phyloP scores from a whole-genome alignment of 2,888 invertebrate genomes.

The Peribatodes rhomboidaria region DNA sequence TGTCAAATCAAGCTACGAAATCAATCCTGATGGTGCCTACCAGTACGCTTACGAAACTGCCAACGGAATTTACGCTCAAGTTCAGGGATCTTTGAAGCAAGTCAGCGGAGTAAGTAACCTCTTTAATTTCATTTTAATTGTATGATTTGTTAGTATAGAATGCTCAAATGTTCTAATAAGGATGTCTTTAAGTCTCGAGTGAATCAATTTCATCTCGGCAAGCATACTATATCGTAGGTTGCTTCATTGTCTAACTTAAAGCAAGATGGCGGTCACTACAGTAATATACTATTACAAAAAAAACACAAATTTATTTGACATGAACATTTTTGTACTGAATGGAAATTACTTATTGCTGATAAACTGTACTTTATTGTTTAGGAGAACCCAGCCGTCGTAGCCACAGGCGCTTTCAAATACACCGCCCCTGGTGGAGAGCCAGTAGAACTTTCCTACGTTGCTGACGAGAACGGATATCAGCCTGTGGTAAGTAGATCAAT shows the following conservation, averaged over 20 bases:
- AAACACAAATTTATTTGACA: too few relatives aligned
- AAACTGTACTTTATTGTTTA: slow-evolving; percentile 8
- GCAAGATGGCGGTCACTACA: too few relatives aligned
- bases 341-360: neutral
- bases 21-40: slow-evolving; percentile 24
- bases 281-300: too few relatives aligned
- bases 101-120: slow-evolving; percentile 6
- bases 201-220: too few relatives aligned
- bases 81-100: slow-evolving; percentile 11
- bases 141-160: too few relatives aligned
- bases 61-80: slow-evolving; percentile 26
- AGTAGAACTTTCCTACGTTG: slow-evolving; percentile 23
- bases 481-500: slow-evolving; percentile 22
- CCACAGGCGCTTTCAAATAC: slow-evolving; percentile 24
- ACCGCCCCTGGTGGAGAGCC: slow-evolving; percentile 18
- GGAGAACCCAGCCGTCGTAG: slow-evolving; percentile 16
- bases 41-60: slow-evolving; percentile 20
- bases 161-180: too few relatives aligned
- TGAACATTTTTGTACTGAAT: too few relatives aligned
- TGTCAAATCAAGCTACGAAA: slow-evolving; percentile 8
- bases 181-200: too few relatives aligned
- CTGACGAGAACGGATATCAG: slow-evolving; percentile 33
- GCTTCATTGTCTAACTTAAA: too few relatives aligned
- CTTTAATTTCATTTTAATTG: neutral
- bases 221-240: too few relatives aligned